phyloP scores from a whole-genome alignment of 2,888 invertebrate species.

The Drosophila aldrichi region DNA sequence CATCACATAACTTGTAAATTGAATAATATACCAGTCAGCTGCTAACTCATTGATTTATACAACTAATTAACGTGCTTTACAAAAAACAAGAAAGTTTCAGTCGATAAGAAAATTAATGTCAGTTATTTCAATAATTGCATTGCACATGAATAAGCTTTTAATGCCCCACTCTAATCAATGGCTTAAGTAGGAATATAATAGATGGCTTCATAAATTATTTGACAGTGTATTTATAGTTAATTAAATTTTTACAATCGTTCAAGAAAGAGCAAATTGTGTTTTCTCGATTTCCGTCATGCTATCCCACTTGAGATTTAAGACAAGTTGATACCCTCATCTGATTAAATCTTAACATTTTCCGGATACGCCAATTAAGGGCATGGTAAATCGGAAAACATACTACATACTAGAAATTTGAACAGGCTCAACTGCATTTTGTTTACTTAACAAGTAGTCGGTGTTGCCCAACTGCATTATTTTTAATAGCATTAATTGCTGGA shows the following conservation, averaged over 20 bases:
- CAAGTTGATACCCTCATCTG: no score
- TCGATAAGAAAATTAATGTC: slow-evolving; percentile 1
- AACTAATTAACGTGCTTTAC: background rate
- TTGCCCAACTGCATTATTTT: background rate
- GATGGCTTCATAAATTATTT: background rate
- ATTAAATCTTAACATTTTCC: no score
- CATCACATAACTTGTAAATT: background rate
- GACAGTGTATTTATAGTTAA: background rate
- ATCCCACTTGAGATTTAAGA: no score
- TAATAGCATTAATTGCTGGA: background rate
- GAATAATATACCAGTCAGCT: background rate
- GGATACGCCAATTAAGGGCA: no score
- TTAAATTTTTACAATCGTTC: background rate
- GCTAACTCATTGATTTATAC: background rate
- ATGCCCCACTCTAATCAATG: background rate
- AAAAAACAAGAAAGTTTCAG: background rate
- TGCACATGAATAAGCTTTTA: background rate
- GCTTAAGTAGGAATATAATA: background rate
- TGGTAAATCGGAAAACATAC: no score
- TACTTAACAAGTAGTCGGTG: background rate
- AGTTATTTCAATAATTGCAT: background rate
- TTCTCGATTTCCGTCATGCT: no score
- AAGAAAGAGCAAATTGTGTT: background rate
- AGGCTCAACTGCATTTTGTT: no score
- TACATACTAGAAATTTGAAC: no score